phyloP scores from a whole-genome alignment of 1,140 invertebrate genomes.

The Schlechtendalia chinensis region DNA sequence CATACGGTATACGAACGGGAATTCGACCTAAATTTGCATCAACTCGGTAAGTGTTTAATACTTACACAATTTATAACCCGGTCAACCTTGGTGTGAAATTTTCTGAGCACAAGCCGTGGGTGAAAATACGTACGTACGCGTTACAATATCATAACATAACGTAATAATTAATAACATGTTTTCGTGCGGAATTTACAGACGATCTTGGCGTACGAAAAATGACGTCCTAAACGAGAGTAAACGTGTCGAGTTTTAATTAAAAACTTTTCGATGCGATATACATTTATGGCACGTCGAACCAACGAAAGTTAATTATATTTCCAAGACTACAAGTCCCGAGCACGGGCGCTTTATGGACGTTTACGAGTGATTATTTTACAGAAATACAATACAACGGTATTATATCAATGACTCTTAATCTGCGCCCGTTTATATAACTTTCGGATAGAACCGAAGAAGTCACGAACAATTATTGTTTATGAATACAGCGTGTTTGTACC shows the following conservation, averaged over 20 bases:
- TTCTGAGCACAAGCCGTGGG: neutral
- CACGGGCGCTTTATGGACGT: neutral
- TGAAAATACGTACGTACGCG: neutral
- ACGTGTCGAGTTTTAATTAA: neutral
- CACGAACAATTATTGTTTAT: too few species aligned
- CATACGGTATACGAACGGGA: neutral
- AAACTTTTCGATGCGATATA: neutral
- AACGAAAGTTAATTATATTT: neutral
- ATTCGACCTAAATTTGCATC: slow-evolving; percentile 18
- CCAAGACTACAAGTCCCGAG: neutral
- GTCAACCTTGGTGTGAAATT: slow-evolving; percentile 31
- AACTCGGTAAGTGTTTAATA: slow-evolving; percentile 17
- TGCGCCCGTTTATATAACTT: too few species aligned
- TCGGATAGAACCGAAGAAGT: too few species aligned
- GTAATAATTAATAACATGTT: neutral
- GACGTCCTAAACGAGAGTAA: neutral
- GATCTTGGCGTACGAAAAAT: too few species aligned
- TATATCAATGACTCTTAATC: too few species aligned
- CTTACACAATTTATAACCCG: slow-evolving; percentile 16
- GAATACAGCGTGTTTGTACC: too few species aligned
- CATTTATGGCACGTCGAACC: neutral
- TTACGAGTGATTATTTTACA: too few species aligned
- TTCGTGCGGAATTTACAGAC: too few species aligned
- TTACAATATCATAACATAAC: neutral
- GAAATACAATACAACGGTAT: too few species aligned